A percentile compares a stretch with the other conserved stretches of the same genome.
These are phyloP conservation scores for Bungarus multicinctus DNA, from an alignment of 2,113 vertebrate species.

Conservation along the genomic window DNA sequence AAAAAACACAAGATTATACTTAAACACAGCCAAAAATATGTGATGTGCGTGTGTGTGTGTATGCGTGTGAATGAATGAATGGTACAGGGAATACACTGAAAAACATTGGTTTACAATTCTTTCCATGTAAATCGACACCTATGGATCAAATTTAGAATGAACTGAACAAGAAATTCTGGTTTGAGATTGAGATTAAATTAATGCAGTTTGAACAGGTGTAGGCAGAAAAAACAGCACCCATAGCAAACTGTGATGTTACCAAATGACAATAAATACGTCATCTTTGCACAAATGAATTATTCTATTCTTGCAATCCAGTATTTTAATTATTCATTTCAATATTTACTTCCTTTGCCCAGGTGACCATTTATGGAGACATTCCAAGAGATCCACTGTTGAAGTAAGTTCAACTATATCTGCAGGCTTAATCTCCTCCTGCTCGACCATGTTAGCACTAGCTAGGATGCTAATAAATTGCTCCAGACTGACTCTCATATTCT, in stretches of 20 bases:
- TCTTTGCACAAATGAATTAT: neutral
- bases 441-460: neutral
- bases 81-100: neutral
- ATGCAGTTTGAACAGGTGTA: neutral
- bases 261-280: neutral
- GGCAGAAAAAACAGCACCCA: neutral
- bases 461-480: neutral
- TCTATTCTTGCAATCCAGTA: neutral
- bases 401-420: neutral
- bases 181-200: neutral
- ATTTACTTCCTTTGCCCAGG: neutral
- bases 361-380: neutral
- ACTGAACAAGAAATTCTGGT: neutral
- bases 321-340: neutral
- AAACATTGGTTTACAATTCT: neutral
- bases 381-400: neutral
- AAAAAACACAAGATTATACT: conserved; percentile 10
- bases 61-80: no score
- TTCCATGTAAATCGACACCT: neutral
- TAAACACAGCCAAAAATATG: conserved; percentile 1
- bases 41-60: neutral
- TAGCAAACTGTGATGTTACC: neutral
- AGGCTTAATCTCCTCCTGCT: neutral
- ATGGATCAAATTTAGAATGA: neutral
- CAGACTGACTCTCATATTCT: neutral